These are phyloP conservation scores for Acrobasis suavella DNA, from an alignment of 2,888 invertebrate species.

Conservation along the genomic window DNA sequence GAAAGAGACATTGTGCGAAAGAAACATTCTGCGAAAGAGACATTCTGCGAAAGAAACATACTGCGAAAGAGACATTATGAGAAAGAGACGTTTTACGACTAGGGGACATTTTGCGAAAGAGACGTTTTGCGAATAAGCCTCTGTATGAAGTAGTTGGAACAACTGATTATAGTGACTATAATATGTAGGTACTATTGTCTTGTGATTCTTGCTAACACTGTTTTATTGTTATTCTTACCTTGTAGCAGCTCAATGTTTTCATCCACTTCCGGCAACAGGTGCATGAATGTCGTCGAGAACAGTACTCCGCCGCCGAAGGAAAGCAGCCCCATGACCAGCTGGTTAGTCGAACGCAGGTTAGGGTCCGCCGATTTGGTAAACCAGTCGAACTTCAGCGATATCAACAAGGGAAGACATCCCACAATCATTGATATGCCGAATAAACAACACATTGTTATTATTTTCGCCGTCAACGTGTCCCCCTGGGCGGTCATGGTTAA, in stretches of 20 bases:
- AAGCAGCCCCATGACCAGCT: slow-evolving; percentile 84
- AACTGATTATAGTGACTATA: too few relatives aligned
- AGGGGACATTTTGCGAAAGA: too few relatives aligned
- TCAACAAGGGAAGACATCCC: slow-evolving; percentile 88
- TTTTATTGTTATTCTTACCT: slow-evolving; percentile 51
- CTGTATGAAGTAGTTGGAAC: too few relatives aligned
- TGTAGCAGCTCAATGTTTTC: slow-evolving; percentile 85
- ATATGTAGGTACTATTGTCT: too few relatives aligned
- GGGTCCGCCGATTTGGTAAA: slow-evolving; percentile 65
- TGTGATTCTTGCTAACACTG: background rate
- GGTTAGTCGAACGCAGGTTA: slow-evolving; percentile 74
- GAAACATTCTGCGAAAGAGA: too few relatives aligned
- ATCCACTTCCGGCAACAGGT: slow-evolving; percentile 90
- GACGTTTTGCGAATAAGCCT: too few relatives aligned
- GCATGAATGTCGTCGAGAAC: slow-evolving; percentile 91
- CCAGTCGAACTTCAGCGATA: slow-evolving; percentile 87
- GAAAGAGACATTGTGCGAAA: too few relatives aligned
- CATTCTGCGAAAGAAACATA: too few relatives aligned
- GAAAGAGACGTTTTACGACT: too few relatives aligned
- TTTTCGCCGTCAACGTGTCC: slow-evolving; percentile 86
- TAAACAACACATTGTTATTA: slow-evolving; percentile 89
- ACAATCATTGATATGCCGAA: slow-evolving; percentile 88
- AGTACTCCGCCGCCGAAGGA: slow-evolving; percentile 92
- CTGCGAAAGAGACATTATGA: too few relatives aligned
- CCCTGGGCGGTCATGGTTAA: slow-evolving; percentile 42